Evolutionary conservation across 2,113 vertebrate genomes (phyloP).

Genomic region (Morphnarchus princeps): DNA sequence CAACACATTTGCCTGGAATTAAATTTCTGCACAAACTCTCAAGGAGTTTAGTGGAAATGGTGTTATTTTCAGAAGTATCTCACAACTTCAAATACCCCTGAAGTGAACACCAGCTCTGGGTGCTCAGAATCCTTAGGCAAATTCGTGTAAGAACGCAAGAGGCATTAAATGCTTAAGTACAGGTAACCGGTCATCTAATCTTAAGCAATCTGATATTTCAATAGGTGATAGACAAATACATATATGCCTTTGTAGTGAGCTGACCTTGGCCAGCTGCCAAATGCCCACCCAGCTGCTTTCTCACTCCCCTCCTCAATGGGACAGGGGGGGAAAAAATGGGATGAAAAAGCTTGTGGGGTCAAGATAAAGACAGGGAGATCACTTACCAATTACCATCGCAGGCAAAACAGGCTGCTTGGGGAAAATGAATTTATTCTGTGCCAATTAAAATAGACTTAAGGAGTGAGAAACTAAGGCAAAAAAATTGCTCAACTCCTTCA

Average conservation of each 20-base stretch:
- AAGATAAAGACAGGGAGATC: background rate
- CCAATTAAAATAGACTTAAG: background rate
- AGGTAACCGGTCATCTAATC: background rate
- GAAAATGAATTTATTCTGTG: background rate
- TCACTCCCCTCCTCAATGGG: background rate
- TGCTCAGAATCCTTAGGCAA: background rate
- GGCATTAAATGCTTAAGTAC: background rate
- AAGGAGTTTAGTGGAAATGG: background rate
- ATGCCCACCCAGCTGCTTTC: accelerated
- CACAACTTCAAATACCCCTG: background rate
- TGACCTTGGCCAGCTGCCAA: background rate
- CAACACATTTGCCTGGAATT: background rate
- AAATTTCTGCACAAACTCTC: background rate
- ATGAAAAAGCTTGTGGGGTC: background rate
- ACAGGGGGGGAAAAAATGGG: background rate
- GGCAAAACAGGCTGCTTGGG: background rate
- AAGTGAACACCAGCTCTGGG: background rate
- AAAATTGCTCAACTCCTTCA: background rate
- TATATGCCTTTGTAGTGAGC: no score
- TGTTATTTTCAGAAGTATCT: background rate
- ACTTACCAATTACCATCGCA: background rate
- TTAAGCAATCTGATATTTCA: background rate
- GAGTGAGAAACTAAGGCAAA: background rate
- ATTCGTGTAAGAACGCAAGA: accelerated
- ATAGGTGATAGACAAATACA: background rate